phyloP scores from a whole-genome alignment of 2,113 vertebrate species.

The Taurulus bubalis region DNA sequence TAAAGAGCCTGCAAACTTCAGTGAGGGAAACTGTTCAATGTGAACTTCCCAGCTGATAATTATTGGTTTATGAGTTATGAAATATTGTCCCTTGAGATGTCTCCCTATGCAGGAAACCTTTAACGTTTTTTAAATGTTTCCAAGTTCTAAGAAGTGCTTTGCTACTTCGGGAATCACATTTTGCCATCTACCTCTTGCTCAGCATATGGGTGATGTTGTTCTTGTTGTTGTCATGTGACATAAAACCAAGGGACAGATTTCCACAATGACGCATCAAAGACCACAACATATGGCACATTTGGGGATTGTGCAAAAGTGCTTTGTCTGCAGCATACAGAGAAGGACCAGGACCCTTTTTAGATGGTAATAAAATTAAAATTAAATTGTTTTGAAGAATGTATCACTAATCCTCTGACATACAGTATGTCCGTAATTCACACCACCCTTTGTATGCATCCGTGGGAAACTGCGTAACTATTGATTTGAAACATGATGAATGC shows the following conservation, averaged over 20 bases:
- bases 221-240: conserved; percentile 49
- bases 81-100: background rate
- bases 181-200: conserved; percentile 15
- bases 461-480: conserved; percentile 43
- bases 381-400: conserved; percentile 51
- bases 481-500: conserved; percentile 36
- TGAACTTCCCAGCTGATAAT: conserved; percentile 20
- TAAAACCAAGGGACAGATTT: conserved; percentile 36
- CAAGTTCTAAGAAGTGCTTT: background rate
- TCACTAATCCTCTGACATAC: conserved; percentile 41
- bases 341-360: conserved; percentile 39
- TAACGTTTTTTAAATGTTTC: background rate
- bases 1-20: background rate
- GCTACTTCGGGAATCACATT: conserved; percentile 27
- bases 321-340: conserved; percentile 48
- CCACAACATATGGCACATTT: conserved; percentile 50
- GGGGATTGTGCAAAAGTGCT: conserved; percentile 64
- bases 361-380: conserved; percentile 62
- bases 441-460: conserved; percentile 35
- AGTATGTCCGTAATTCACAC: conserved; percentile 44
- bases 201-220: conserved; percentile 19
- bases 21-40: background rate
- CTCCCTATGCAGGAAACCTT: background rate
- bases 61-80: background rate
- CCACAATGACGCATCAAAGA: conserved; percentile 52